phyloP scores from a whole-genome alignment of 2,113 vertebrate species.

The Cepphus grylle region DNA sequence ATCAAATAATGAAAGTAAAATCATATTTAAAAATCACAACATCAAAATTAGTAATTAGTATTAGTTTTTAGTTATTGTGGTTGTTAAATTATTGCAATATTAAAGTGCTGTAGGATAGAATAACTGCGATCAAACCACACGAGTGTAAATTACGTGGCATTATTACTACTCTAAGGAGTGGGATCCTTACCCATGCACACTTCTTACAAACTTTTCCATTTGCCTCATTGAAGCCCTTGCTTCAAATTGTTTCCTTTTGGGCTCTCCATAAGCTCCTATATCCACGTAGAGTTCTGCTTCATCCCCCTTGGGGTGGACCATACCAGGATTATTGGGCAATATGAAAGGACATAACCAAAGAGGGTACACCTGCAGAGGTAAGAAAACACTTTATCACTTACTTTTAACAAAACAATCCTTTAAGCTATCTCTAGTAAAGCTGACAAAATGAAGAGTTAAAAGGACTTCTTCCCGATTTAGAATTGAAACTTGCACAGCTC shows the following conservation, averaged over 20 bases:
- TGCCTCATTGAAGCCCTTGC: constrained; percentile 88
- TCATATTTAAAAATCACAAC: not conserved
- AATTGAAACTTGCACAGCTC: not conserved
- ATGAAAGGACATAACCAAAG: constrained; percentile 96
- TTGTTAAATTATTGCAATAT: not conserved
- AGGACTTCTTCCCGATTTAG: not conserved
- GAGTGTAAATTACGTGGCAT: not conserved
- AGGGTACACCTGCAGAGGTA: constrained; percentile 87
- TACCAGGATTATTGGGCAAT: constrained; percentile 87
- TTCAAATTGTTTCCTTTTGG: constrained; percentile 90
- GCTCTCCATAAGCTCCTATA: constrained; percentile 94
- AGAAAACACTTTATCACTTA: not conserved
- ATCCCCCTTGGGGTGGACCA: constrained; percentile 93
- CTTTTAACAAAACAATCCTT: not conserved
- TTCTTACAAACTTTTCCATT: constrained; percentile 94
- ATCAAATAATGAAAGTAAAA: not conserved
- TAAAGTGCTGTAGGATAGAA: not conserved
- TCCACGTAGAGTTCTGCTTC: constrained; percentile 92
- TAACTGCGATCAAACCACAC: not conserved
- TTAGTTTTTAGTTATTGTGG: not conserved
- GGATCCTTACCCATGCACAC: constrained; percentile 87
- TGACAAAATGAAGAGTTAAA: not conserved
- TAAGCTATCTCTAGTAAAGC: not conserved
- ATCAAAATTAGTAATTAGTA: not conserved
- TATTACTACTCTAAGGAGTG: not conserved